Conservation (phyloP, 2,797 vertebrate species). For the Simalia tracyae region DNA sequence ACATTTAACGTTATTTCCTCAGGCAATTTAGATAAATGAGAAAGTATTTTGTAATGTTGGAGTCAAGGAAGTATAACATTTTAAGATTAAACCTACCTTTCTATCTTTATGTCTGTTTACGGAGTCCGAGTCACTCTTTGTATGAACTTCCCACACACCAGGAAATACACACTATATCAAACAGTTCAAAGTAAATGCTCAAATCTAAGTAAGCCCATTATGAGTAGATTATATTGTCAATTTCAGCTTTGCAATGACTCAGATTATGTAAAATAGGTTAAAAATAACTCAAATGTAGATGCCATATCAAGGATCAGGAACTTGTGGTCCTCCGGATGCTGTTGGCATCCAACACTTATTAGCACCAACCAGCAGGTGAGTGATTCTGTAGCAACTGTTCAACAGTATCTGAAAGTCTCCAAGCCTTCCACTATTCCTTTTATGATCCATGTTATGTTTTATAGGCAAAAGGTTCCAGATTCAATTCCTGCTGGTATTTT, state of each 20-base stretch:
- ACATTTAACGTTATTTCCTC: neutral
- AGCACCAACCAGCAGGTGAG: neutral
- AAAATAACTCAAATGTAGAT: neutral
- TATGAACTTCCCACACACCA: slow-evolving; percentile 18
- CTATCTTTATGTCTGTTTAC: slow-evolving; percentile 24
- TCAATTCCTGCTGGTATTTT: neutral
- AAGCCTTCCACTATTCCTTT: neutral
- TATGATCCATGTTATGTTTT: neutral
- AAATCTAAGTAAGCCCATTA: slow-evolving; percentile 17
- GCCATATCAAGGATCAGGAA: neutral
- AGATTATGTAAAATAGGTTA: neutral
- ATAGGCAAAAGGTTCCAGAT: neutral
- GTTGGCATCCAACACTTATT: neutral
- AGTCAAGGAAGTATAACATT: neutral
- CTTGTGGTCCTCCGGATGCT: neutral
- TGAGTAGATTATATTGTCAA: slow-evolving; percentile 14
- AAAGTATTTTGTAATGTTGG: neutral
- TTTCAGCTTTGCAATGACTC: slow-evolving; percentile 23
- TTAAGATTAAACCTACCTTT: slow-evolving; percentile 24
- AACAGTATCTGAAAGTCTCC: neutral
- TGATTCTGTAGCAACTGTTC: neutral
- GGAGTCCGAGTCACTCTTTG: slow-evolving; percentile 30
- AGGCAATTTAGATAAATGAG: slow-evolving; percentile 12
- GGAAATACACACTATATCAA: slow-evolving; percentile 41
- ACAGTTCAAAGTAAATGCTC: slow-evolving; percentile 32